Conservation (phyloP, 2,888 invertebrate genomes). For the Polymixis flavicincta region DNA sequence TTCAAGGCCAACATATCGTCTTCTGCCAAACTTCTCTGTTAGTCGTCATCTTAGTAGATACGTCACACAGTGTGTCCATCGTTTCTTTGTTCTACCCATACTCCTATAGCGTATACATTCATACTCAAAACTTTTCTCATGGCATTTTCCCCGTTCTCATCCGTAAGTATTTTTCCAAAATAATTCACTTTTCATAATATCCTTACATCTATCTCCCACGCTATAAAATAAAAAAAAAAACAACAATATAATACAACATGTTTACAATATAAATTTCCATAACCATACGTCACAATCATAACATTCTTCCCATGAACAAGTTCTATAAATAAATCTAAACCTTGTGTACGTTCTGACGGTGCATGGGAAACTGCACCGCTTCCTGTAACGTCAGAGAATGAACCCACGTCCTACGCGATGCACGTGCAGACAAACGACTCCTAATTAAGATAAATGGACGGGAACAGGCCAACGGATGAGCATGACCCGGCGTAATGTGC, state of each 20-base stretch:
- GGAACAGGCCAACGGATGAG: conserved; percentile 8
- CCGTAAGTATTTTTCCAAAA: background rate
- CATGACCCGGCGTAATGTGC: background rate
- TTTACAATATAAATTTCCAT: conserved; percentile 14
- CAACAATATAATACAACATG: conserved; percentile 7
- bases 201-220: background rate
- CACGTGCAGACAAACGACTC: conserved; percentile 54
- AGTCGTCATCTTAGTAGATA: background rate
- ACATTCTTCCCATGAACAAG: conserved; percentile 48
- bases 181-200: background rate
- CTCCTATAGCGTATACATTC: background rate
- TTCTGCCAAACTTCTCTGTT: background rate
- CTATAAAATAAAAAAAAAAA: conserved; percentile 3
- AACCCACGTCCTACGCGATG: conserved; percentile 35
- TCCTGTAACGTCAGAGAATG: conserved; percentile 74
- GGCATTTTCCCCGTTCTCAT: background rate
- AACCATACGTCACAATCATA: conserved; percentile 29
- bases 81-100: background rate
- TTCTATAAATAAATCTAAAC: conserved; percentile 50
- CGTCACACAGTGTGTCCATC: background rate
- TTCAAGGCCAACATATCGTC: background rate
- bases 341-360: conserved; percentile 37
- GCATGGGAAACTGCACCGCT: conserved; percentile 77
- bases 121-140: background rate
- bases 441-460: conserved; percentile 50